Percentiles rank a stretch among this genome's conserved stretches.
These are phyloP conservation scores for Trematocara variabile DNA, from an alignment of 2,113 vertebrate genomes.

Conservation along the genomic window DNA sequence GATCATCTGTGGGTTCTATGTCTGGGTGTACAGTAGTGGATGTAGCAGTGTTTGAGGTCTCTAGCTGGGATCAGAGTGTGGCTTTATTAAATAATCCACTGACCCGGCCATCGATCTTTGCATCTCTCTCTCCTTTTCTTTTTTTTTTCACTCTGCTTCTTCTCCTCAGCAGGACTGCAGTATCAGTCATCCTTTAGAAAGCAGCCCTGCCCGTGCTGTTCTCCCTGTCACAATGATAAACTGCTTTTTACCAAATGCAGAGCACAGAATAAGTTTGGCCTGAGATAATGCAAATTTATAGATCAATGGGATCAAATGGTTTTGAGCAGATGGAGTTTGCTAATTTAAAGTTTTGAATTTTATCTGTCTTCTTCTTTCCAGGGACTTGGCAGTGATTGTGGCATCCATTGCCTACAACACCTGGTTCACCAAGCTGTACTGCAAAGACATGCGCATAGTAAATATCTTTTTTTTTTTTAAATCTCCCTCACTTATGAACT, in stretches of 20 bases:
- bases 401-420: conserved; percentile 91
- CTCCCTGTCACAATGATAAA: conserved; percentile 58
- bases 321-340: conserved; percentile 46
- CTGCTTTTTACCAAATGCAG: conserved; percentile 24
- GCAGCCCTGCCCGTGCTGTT: conserved; percentile 22
- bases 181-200: conserved; percentile 64
- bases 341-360: conserved; percentile 37
- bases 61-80: conserved; percentile 57
- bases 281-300: conserved; percentile 49
- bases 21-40: conserved; percentile 28
- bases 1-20: neutral
- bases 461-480: conserved; percentile 4
- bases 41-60: conserved; percentile 51
- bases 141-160: neutral
- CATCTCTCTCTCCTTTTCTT: neutral
- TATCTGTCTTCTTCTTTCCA: conserved; percentile 55
- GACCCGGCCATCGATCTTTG: conserved; percentile 55
- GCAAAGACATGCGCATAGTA: conserved; percentile 88
- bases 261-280: conserved; percentile 35
- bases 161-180: conserved; percentile 27
- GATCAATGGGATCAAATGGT: conserved; percentile 46
- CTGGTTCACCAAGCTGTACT: conserved; percentile 90
- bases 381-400: conserved; percentile 89
- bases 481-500: neutral
- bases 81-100: conserved; percentile 69